A percentile compares a stretch with the other conserved stretches of the same genome.
Conservation (phyloP, 1,140 invertebrate genomes). For the Camponotus pennsylvanicus region DNA sequence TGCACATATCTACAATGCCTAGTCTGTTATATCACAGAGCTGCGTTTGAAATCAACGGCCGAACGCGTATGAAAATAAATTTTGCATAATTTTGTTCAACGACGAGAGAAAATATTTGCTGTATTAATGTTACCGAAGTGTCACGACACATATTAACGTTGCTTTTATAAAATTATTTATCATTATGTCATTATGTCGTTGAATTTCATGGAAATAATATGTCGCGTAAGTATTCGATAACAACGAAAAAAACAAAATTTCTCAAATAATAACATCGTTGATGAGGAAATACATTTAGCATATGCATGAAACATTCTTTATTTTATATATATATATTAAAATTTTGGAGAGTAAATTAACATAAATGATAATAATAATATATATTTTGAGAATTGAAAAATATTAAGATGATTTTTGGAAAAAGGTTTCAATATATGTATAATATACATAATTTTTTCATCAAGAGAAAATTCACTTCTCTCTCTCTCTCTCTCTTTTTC, state of each 20-base stretch:
- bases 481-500: neutral
- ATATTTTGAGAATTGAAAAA: neutral
- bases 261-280: neutral
- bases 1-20: slow-evolving; percentile 22
- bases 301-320: neutral
- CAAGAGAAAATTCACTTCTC: neutral
- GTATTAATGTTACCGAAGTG: slow-evolving; percentile 14
- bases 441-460: neutral
- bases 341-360: neutral
- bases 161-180: slow-evolving; percentile 20
- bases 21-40: neutral
- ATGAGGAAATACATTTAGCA: neutral
- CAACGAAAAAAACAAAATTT: neutral
- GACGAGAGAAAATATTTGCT: slow-evolving; percentile 22
- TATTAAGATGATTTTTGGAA: neutral
- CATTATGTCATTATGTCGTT: neutral
- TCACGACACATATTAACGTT: neutral
- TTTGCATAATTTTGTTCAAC: slow-evolving; percentile 32
- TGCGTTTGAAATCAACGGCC: slow-evolving; percentile 18
- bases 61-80: slow-evolving; percentile 32
- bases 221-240: neutral
- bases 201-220: slow-evolving; percentile 14
- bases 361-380: neutral
- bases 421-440: neutral
- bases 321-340: neutral